Evolutionary conservation across 2,797 vertebrate species (phyloP), one percentile per base, ranked within the genome.

Genomic region (Squalus acanthias): DNA sequence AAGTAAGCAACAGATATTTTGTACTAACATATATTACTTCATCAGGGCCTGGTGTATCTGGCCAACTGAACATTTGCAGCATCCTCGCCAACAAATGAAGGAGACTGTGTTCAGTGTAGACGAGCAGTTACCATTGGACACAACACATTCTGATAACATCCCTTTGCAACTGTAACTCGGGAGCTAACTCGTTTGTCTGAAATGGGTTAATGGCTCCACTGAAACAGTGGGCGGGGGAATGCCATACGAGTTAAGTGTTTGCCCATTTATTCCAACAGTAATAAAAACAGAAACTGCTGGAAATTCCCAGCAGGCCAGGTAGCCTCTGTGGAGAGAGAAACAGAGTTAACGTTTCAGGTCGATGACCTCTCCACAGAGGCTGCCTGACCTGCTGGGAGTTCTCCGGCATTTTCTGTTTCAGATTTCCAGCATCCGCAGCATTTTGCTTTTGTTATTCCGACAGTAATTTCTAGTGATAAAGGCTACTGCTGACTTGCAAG

Each of bases 1-100:
- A 98, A 99, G 99, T 99, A 98, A 99, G 99, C 96, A 69, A 69
- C 79, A 15, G 5, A 76, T 74, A 74, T 57, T 95, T 53, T n/a
- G 46, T 76, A 17, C 1, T 74, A 10, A 74, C 53, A 57, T 57
- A 5, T 57, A 57, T 82, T 82, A 82, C 1, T 82, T 82, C 15
- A 82, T 3, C 79, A 46, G 17, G 15, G 0, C 39, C 15, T 46
- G 22, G 15, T 22, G 17, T 20, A 39, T 67, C 33, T 46, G 0
- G 8, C 26, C 7, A 17, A 10, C 89, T 65, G 15, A 33, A 39
- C 6, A 39, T 92, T 33, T 65, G 60, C 20, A 8, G 89, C 17
- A n/a, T 65, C 33, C 39, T 65, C 15, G 39, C 33, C 15, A 20
- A 24, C 39, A 2, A 67, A 65, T 65, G 33, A 82, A 63, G 33